Conservation (phyloP, 2,888 invertebrate species). For the Acronicta alni region DNA sequence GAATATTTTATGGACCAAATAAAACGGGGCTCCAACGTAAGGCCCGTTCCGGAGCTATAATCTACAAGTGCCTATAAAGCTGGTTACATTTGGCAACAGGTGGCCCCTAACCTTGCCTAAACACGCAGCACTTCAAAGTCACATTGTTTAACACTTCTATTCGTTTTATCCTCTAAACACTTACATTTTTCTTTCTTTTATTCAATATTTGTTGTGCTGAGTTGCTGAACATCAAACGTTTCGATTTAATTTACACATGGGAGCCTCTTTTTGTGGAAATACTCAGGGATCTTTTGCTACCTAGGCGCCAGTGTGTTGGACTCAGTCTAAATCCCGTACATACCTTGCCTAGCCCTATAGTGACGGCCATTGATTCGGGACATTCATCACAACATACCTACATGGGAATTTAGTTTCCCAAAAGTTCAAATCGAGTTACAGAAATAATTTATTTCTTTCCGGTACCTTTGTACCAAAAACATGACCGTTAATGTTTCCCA, state of each 20-base stretch:
- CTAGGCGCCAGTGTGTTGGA: too few relatives aligned
- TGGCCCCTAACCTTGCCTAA: conserved; percentile 44
- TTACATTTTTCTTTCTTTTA: conserved; percentile 7
- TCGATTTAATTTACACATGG: not conserved
- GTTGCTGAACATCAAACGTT: not conserved
- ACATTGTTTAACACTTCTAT: conserved; percentile 32
- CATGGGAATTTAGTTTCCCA: too few relatives aligned
- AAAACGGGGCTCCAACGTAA: conserved; percentile 22
- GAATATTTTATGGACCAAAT: conserved; percentile 36
- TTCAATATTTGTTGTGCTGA: conserved; percentile 2
- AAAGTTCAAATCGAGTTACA: not conserved
- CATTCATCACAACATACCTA: not conserved
- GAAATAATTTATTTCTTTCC: not conserved
- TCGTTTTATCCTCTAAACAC: conserved; percentile 27
- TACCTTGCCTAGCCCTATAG: too few relatives aligned
- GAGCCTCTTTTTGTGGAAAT: not conserved
- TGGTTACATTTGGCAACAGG: conserved; percentile 53
- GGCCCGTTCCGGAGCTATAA: conserved; percentile 30
- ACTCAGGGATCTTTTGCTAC: too few relatives aligned
- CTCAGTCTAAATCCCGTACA: too few relatives aligned
- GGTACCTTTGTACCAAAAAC: not conserved
- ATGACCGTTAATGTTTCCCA: not conserved
- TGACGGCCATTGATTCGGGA: too few relatives aligned
- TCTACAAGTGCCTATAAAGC: conserved; percentile 46
- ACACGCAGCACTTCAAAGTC: conserved; percentile 45